phyloP scores from a whole-genome alignment of 2,113 vertebrate genomes.

The Sorex fumeus region DNA sequence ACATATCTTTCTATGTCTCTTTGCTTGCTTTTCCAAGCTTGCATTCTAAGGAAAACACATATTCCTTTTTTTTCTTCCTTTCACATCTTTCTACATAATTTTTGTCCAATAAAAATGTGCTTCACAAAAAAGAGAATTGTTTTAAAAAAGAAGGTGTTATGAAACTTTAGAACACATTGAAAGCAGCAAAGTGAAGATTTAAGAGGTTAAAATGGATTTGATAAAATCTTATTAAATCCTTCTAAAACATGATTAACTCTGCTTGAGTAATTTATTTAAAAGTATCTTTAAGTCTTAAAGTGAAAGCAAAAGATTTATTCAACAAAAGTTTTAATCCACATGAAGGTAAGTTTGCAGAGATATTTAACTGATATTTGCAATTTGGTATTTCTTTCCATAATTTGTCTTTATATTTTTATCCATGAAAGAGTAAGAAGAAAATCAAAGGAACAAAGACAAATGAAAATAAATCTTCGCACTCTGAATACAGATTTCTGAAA shows the following conservation, averaged over 20 bases:
- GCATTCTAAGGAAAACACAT: no score
- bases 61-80: no score
- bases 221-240: neutral
- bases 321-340: neutral
- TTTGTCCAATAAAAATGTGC: no score
- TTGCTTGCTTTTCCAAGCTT: neutral
- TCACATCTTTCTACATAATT: no score
- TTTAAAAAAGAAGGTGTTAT: no score
- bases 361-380: neutral
- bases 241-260: neutral
- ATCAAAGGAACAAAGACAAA: neutral
- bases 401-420: neutral
- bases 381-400: neutral
- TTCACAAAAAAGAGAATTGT: no score
- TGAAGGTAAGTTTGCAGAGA: neutral
- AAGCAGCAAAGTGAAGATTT: no score
- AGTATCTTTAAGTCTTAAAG: neutral
- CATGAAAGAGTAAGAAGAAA: neutral
- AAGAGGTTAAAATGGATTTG: neutral
- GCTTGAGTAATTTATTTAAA: slow-evolving; percentile 1
- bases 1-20: neutral
- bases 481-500: no score
- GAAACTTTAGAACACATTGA: no score
- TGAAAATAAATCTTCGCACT: no score
- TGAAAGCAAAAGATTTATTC: neutral